These are phyloP conservation scores for Hycleus cichorii DNA, from an alignment of 1,140 invertebrate genomes.

Conservation along the genomic window DNA sequence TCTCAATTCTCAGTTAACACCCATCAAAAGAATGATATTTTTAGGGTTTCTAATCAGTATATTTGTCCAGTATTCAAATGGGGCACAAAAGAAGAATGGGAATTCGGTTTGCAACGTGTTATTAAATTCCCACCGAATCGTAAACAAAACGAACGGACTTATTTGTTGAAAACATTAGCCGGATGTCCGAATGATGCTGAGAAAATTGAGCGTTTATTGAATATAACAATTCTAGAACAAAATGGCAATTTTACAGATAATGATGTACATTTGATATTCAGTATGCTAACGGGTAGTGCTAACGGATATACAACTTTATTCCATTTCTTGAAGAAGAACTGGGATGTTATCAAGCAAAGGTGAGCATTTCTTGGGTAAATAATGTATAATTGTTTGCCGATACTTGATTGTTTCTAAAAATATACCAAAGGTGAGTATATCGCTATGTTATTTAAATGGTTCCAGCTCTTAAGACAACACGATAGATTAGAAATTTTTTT, in stretches of 20 bases:
- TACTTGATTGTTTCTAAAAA: too few relatives aligned
- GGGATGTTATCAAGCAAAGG: slow-evolving; percentile 56
- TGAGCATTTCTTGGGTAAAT: slow-evolving; percentile 31
- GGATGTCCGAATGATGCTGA: slow-evolving; percentile 60
- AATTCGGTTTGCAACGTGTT: slow-evolving; percentile 65
- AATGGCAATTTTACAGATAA: slow-evolving; percentile 64
- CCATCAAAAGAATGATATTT: slow-evolving; percentile 22
- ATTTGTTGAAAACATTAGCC: slow-evolving; percentile 64
- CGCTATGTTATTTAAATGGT: too few relatives aligned
- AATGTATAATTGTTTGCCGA: too few relatives aligned
- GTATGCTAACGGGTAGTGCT: slow-evolving; percentile 57
- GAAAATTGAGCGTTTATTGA: slow-evolving; percentile 60
- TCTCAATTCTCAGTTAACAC: neutral
- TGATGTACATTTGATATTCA: slow-evolving; percentile 64
- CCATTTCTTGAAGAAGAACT: slow-evolving; percentile 58
- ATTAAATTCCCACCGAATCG: slow-evolving; percentile 61
- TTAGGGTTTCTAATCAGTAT: slow-evolving; percentile 61
- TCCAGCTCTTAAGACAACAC: too few relatives aligned
- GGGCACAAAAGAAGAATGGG: slow-evolving; percentile 68
- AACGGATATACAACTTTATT: slow-evolving; percentile 62
- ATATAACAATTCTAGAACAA: slow-evolving; percentile 56
- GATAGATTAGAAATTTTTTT: too few relatives aligned
- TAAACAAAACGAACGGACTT: slow-evolving; percentile 63
- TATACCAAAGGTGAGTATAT: too few relatives aligned
- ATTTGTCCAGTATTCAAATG: slow-evolving; percentile 71